Evolutionary conservation across 2,888 invertebrate genomes (phyloP).

Genomic region (Idaea aversata): DNA sequence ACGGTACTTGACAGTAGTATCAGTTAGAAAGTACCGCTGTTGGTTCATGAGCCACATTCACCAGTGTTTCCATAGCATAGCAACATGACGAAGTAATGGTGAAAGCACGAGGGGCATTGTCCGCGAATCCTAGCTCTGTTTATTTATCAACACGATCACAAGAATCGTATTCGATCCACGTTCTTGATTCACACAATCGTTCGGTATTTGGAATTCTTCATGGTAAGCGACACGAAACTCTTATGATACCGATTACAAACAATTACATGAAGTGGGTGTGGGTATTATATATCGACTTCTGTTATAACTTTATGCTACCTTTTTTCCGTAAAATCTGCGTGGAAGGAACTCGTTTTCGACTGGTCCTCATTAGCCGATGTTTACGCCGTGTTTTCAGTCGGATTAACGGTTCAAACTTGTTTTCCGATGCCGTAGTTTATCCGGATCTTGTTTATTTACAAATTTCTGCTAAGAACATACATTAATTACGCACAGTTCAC

Average conservation of each 20-base stretch:
- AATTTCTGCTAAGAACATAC: constrained; percentile 41
- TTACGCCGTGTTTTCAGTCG: constrained; percentile 63
- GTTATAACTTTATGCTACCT: constrained; percentile 5
- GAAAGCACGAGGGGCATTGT: constrained; percentile 55
- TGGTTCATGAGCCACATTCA: constrained; percentile 47
- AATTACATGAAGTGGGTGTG: constrained; percentile 15
- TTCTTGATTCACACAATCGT: constrained; percentile 73
- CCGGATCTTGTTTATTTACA: constrained; percentile 58
- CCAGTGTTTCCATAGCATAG: constrained; percentile 14
- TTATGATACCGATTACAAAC: constrained; percentile 42
- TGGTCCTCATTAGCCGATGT: constrained; percentile 47
- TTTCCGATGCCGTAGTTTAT: constrained; percentile 55
- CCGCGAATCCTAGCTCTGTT: constrained; percentile 59
- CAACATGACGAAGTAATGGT: constrained; percentile 9
- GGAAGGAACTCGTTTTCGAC: constrained; percentile 52
- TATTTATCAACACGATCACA: constrained; percentile 64
- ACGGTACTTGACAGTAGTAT: constrained; percentile 47
- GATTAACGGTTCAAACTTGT: constrained; percentile 73
- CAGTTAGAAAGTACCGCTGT: constrained; percentile 70
- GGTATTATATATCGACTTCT: constrained; percentile 22
- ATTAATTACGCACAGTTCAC: constrained; percentile 21
- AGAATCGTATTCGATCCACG: constrained; percentile 70
- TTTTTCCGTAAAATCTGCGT: constrained; percentile 44
- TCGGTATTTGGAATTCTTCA: constrained; percentile 64
- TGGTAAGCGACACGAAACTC: constrained; percentile 53